Evolutionary conservation across 2,113 vertebrate genomes (phyloP).

Genomic region (Colistium nudipinnis): DNA sequence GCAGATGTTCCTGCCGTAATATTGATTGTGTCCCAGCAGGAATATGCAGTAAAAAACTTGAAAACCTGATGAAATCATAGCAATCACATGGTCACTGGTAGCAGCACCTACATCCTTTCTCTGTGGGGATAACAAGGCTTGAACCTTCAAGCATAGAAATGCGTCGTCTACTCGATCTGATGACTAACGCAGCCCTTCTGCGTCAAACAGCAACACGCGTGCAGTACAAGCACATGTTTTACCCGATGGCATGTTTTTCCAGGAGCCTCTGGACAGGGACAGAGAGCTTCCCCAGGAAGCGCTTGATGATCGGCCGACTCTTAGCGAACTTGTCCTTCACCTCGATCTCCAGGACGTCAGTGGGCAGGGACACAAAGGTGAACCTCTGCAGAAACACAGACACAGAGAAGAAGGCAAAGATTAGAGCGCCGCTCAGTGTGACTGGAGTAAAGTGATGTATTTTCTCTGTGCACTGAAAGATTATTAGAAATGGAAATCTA

Average conservation of each 20-base stretch:
- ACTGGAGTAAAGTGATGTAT: neutral
- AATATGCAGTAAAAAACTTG: neutral
- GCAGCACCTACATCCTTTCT: too few species aligned
- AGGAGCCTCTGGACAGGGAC: slow-evolving; percentile 96
- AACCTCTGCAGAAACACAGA: slow-evolving; percentile 84
- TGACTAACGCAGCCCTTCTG: neutral
- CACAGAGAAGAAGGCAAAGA: slow-evolving; percentile 2
- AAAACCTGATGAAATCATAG: neutral
- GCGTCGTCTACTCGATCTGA: slow-evolving; percentile 1
- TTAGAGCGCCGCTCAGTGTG: neutral
- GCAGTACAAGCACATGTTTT: slow-evolving; percentile 49
- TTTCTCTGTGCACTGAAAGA: neutral
- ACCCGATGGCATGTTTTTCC: slow-evolving; percentile 98
- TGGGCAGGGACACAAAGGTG: slow-evolving; percentile 96
- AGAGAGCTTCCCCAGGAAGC: slow-evolving; percentile 95
- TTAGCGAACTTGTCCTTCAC: slow-evolving; percentile 99
- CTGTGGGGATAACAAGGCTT: too few species aligned
- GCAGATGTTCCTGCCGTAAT: neutral
- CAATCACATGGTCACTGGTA: neutral
- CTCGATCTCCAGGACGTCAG: slow-evolving; percentile 97
- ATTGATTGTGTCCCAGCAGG: neutral
- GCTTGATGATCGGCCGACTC: slow-evolving; percentile 97
- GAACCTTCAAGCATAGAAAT: neutral
- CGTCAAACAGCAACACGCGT: neutral
- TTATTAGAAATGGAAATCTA: neutral